These are phyloP conservation scores for Lordiphosa collinella DNA, from an alignment of 1,140 invertebrate species.

Conservation along the genomic window DNA sequence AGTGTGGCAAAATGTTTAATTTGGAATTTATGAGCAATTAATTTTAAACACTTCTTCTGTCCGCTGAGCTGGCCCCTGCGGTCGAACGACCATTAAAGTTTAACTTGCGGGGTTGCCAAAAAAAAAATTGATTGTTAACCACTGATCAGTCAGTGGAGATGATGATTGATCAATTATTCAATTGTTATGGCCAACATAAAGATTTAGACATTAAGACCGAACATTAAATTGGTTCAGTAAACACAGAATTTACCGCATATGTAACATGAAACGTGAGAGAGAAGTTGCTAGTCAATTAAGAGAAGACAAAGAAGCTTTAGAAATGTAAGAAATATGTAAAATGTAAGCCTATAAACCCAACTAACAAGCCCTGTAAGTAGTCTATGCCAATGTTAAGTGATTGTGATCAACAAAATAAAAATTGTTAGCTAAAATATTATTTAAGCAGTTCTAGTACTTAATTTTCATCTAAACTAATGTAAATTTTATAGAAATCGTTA, in stretches of 20 bases:
- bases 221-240: conserved; percentile 15
- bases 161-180: conserved; percentile 63
- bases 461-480: no score
- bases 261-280: no score
- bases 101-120: conserved; percentile 50
- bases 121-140: conserved; percentile 42
- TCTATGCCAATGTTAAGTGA: no score
- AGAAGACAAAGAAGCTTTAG: no score
- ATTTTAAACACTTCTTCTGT: conserved; percentile 60
- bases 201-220: conserved; percentile 21
- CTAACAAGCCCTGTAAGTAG: no score
- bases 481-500: no score
- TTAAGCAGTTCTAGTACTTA: no score
- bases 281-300: no score
- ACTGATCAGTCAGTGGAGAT: conserved; percentile 1
- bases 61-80: conserved; percentile 2
- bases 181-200: conserved; percentile 29
- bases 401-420: no score
- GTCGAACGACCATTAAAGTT: conserved; percentile 34
- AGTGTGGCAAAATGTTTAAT: conserved; percentile 76
- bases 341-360: no score
- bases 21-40: conserved; percentile 77
- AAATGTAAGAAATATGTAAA: no score
- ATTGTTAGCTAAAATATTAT: no score
- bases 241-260: conserved; percentile 12